These are phyloP conservation scores for Colius striatus DNA, from an alignment of 2,113 vertebrate species.

Conservation along the genomic window DNA sequence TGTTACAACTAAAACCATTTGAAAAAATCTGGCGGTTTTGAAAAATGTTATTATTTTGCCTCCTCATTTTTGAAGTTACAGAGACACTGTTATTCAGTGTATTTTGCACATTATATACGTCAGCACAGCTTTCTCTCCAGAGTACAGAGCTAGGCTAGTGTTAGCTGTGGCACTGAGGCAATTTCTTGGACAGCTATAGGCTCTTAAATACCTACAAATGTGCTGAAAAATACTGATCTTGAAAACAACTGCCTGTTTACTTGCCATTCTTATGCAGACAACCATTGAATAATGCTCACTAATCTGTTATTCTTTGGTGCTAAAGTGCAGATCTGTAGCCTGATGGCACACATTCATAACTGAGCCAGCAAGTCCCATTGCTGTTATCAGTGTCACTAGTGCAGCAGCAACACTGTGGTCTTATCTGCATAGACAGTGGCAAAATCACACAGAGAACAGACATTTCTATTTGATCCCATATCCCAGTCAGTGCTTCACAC, in stretches of 20 bases:
- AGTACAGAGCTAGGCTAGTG: neutral
- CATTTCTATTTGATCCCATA: neutral
- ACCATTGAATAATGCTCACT: neutral
- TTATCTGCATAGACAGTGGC: neutral
- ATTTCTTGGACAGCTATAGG: neutral
- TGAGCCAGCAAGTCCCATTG: neutral
- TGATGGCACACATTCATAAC: neutral
- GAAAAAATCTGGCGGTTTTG: neutral
- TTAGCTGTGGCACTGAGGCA: neutral
- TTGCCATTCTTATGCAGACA: neutral
- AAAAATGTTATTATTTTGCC: neutral
- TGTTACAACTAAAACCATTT: neutral
- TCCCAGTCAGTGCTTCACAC: neutral
- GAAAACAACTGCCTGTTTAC: slow-evolving; percentile 17
- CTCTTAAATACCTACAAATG: neutral
- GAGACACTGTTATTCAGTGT: neutral
- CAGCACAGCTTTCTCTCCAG: neutral
- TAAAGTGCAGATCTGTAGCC: neutral
- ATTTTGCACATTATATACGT: neutral
- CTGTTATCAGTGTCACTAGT: neutral
- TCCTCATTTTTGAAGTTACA: neutral
- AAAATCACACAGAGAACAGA: neutral
- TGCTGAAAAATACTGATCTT: neutral
- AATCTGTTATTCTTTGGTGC: neutral
- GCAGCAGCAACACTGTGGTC: neutral